phyloP scores from a whole-genome alignment of 1,140 invertebrate species.

The Drosophila kohkoa region DNA sequence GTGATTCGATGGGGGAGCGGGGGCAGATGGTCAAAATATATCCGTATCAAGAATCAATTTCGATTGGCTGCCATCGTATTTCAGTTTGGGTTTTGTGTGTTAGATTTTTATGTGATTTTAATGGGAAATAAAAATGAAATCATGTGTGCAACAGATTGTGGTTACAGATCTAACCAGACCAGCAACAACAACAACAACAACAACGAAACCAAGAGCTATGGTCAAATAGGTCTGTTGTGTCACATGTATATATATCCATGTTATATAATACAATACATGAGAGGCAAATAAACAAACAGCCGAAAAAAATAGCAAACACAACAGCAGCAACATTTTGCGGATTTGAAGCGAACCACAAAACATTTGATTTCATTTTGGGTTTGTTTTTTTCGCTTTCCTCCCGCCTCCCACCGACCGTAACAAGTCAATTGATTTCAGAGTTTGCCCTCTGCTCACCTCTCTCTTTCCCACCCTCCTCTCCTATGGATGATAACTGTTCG shows the following conservation, averaged over 20 bases:
- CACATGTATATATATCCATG: slow-evolving; percentile 27
- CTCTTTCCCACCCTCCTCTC: too few relatives aligned
- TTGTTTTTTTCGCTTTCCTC: neutral
- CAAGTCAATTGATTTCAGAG: slow-evolving; percentile 75
- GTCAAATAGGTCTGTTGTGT: slow-evolving; percentile 40
- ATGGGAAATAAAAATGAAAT: slow-evolving; percentile 83
- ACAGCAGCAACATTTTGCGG: slow-evolving; percentile 47
- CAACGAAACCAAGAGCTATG: slow-evolving; percentile 19
- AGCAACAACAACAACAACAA: slow-evolving; percentile 13
- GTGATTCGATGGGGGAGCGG: neutral
- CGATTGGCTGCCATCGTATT: slow-evolving; percentile 41
- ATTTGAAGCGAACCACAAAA: slow-evolving; percentile 68
- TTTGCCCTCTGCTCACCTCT: neutral
- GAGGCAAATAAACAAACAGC: neutral
- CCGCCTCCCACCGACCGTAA: neutral
- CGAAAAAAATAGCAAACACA: neutral
- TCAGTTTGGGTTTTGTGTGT: slow-evolving; percentile 57
- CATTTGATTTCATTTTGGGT: slow-evolving; percentile 69
- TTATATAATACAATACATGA: neutral
- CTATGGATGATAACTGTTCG: slow-evolving; percentile 17
- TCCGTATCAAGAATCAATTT: slow-evolving; percentile 41
- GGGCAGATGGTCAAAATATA: slow-evolving; percentile 12
- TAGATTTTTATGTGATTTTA: slow-evolving; percentile 82
- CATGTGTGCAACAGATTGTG: slow-evolving; percentile 83
- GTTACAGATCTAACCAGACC: slow-evolving; percentile 27